Evolutionary conservation across 2,113 vertebrate genomes (phyloP), one percentile per base, ranked within the genome.

Genomic region (Prochilodus magdalenae): DNA sequence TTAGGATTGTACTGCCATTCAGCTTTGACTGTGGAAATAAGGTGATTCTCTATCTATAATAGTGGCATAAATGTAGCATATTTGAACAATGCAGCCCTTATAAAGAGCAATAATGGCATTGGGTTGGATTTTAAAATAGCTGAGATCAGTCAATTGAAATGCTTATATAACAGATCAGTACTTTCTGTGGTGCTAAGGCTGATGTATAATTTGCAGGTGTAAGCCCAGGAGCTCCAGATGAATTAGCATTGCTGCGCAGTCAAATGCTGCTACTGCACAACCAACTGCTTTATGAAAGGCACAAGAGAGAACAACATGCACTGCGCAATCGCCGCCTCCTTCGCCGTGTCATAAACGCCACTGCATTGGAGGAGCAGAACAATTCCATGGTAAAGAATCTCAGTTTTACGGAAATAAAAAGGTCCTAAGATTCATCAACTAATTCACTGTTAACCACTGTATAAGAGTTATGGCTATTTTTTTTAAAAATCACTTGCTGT

Each of bases 261-360:
- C 96, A 98, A 85, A 26, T 99, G 90, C 88, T 96, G 3, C 86
- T 99, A 80, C 94, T 99, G 86, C 97, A 99, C 90, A 94, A 94
- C 90, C 97, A 97, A 93, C 82, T 99, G 26, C 86, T 96, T 85
- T 99, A 96, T 0, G 98, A 99, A 36, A 94, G 97, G 5, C 97
- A 98, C 87, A 97, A 98, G 86, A 89, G 98, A 49, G 97, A 99
- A 83, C 98, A 99, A 73, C 98, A 99, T 0, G 98, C 97, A 0
- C 85, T 97, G 15, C 95, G 97, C 33, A 99, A 98, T 90, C 92
- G 98, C 13, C 95, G 98, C 0, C 95, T 99, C 5, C 90, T 99
- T 75, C 92, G 97, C 2, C 94, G 94, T 62, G 96, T 97, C 86
- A 95, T 98, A 90, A 94, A 93, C 29, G 91, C 96, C 1, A 96